Base-by-base conservation (phyloP, 2,888 invertebrate species). In the Vesta saturnalis region DNA sequence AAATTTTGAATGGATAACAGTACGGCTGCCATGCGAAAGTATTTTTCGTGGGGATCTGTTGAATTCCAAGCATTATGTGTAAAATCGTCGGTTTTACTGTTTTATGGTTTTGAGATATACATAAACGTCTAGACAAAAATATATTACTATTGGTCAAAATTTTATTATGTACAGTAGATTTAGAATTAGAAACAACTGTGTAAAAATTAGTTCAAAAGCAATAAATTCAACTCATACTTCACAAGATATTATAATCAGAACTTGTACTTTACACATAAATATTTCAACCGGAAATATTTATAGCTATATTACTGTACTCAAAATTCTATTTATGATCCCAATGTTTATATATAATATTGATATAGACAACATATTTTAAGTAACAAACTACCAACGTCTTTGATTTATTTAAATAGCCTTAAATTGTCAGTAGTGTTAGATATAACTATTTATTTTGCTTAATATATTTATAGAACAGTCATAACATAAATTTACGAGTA, bases 171-270 rank as follows among this genome's bases (percentile, higher is more conserved):
- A n/a, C n/a, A n/a, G n/a, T n/a, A n/a, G n/a, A n/a, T n/a, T n/a
- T n/a, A n/a, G n/a, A n/a, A n/a, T n/a, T n/a, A n/a, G n/a, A n/a
- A n/a, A n/a, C n/a, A n/a, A n/a, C n/a, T n/a, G n/a, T n/a, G n/a
- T n/a, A 39, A n/a, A 39, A 39, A 39, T n/a, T 10, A 39, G 8
- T 39, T 10, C n/a, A 39, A n/a, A n/a, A 39, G 39, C n/a, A 39
- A 39, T 39, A 39, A 39, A 39, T 39, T 39, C 39, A n/a, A 39
- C 12, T 39, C 39, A 39, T 39, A n/a, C 39, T n/a, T n/a, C 39
- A 39, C n/a, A 39, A 39, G n/a, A n/a, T n/a, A n/a, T n/a, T n/a
- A n/a, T n/a, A 39, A 39, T 39, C 39, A 39, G 39, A 39, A 39
- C 39, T 39, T 39, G 39, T 39, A 39, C n/a, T 39, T 39, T 39